Base-by-base conservation (phyloP, 2,888 invertebrate genomes). In the Drosophila infuscata region DNA sequence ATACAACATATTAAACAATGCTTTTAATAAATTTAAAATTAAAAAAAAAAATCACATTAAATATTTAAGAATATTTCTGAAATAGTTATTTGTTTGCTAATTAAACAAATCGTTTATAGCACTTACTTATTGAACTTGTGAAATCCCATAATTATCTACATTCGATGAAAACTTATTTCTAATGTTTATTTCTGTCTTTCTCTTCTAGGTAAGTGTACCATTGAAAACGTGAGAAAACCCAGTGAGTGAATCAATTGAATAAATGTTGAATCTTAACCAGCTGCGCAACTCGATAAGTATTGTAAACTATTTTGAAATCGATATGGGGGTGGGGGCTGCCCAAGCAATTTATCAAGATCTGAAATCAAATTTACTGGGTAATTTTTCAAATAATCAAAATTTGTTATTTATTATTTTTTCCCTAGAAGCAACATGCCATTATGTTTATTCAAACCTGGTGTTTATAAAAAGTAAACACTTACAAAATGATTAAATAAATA, bases 131-230 rank as follows among this genome's bases (percentile, higher is more conserved):
- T 20, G 20, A 43, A 43, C 5, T 43, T 5, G 2, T 2, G 1
- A 43, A 20, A 20, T 46, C 1, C 20, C 15, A 20, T 46, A 8
- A 46, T 20, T 20, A 1, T 20, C 32, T 17, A 3, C 29, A 17
- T 12, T 30, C 41, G 25, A 60, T 36, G n/a, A 30, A n/a, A 9
- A 51, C 17, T 29, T 29, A 8, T 51, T 32, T 32, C 57, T 70
- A 59, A 69, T 48, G 20, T 49, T n/a, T 29, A 15, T 32, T n/a
- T 12, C 17, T 51, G 8, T 53, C 33, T 59, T 38, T 71, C 41
- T 63, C 35, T 79, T 79, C 33, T 62, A 79, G 79, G 79, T 79
- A 82, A 79, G 79, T 79, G 49, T 25, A 9, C 32, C 12, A 46
- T 43, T 53, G 8, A 36, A 29, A 17, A 51, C 25, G n/a, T 32